These are phyloP conservation scores for Silurus asotus DNA, from an alignment of 2,113 vertebrate species.

Conservation along the genomic window DNA sequence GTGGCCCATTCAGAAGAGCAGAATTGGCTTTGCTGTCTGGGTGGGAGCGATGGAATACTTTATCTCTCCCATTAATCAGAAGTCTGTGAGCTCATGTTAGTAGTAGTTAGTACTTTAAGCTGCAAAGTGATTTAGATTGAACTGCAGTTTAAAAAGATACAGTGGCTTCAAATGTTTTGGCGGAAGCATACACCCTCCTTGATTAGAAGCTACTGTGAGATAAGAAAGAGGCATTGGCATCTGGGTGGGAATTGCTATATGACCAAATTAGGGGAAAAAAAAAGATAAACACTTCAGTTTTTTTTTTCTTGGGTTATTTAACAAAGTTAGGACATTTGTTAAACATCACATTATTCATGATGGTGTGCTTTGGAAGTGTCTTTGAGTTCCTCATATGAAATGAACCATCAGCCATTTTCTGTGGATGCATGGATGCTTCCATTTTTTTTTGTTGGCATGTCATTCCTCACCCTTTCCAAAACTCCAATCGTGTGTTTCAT, in stretches of 20 bases:
- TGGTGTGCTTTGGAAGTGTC: conserved; percentile 49
- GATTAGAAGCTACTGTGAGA: background rate
- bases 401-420: conserved; percentile 66
- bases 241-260: background rate
- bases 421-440: background rate
- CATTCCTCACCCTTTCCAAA: conserved; percentile 58
- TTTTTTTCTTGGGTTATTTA: background rate
- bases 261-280: background rate
- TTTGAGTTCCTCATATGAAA: conserved; percentile 57
- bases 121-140: background rate
- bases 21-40: background rate
- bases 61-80: background rate
- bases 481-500: conserved; percentile 59
- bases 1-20: background rate
- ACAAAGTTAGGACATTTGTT: background rate
- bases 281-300: background rate
- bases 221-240: background rate
- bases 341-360: background rate
- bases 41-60: background rate
- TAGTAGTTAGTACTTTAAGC: background rate
- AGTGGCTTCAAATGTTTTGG: background rate
- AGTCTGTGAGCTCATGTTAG: background rate
- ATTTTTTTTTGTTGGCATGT: background rate
- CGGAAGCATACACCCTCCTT: background rate
- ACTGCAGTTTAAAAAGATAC: background rate